phyloP scores from a whole-genome alignment of 2,888 invertebrate species.

The Acleris cristana region DNA sequence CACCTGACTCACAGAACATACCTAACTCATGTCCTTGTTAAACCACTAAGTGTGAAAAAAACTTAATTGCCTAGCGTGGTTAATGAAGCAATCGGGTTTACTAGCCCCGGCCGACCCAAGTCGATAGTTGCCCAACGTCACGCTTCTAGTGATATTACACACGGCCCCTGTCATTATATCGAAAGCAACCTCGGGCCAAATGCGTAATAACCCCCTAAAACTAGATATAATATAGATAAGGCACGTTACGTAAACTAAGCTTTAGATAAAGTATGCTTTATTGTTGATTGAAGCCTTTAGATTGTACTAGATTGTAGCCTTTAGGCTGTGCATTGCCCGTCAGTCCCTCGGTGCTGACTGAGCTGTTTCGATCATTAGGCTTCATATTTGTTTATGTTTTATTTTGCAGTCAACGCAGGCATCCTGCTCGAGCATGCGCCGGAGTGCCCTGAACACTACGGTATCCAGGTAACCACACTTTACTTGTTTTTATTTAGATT shows the following conservation, averaged over 20 bases:
- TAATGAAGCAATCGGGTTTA: constrained; percentile 35
- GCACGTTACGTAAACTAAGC: no score
- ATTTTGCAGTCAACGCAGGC: constrained; percentile 84
- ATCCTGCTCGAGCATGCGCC: constrained; percentile 86
- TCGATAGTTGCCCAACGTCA: constrained; percentile 60
- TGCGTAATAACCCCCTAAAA: constrained; percentile 42
- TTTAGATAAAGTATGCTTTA: no score
- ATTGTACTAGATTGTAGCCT: no score
- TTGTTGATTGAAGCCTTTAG: no score
- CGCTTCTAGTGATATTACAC: constrained; percentile 50
- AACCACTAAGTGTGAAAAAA: constrained; percentile 6
- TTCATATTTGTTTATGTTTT: constrained; percentile 30
- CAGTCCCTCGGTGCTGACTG: no score
- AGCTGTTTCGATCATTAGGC: no score
- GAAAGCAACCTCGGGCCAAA: constrained; percentile 65
- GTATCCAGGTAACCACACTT: constrained; percentile 82
- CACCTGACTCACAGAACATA: no score
- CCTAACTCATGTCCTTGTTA: no score
- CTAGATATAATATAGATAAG: no score
- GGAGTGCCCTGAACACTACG: constrained; percentile 91
- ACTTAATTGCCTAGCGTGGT: constrained; percentile 6
- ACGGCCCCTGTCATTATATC: constrained; percentile 52
- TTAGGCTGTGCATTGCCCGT: no score
- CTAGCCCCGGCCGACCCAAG: constrained; percentile 47
- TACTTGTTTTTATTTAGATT: no score